Evolutionary conservation across 2,888 invertebrate genomes (phyloP), one percentile per base, ranked within the genome.

Genomic region (Osmoderma eremita): DNA sequence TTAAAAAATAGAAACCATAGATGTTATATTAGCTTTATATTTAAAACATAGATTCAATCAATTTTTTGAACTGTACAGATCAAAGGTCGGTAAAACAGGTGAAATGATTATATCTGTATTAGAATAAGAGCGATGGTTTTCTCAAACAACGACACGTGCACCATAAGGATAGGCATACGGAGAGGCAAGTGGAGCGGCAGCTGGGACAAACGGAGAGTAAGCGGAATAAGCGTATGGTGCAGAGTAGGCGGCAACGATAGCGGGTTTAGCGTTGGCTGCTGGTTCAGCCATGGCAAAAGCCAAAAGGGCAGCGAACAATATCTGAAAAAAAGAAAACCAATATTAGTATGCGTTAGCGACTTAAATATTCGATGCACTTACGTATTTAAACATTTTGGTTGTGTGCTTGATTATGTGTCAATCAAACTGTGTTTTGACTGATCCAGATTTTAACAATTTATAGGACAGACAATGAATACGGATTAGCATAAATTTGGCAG

Each of bases 211-310:
- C 18, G 67, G 41, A 17, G 53, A 45, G 17, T 66, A 66, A 42
- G 58, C 48, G 24, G 63, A 54, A 38, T 67, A 67, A 22, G 56
- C 48, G 53, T 67, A 67, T 58, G 70, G 69, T 6, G 71, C 64
- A 56, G 68, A 45, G 51, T 72, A 72, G 1, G 65, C 70, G 18
- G 76, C 70, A 45, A 74, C 70, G 6, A 67, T 30, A 2, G 48
- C 41, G 39, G 76, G 71, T 12, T 66, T 65, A 36, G 87, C 79
- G 76, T 83, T 80, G 69, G 88, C 79, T 53, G 63, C 69, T 51
- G 88, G 80, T 75, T 82, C 79, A 70, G 87, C 83, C 76, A 84
- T 72, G 68, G 84, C 79, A 72, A 87, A n/a, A 64, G 86, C 83
- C 77, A 85, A 64, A 18, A 85, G 72, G 63, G 83, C 82, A 71